phyloP scores from a whole-genome alignment of 2,797 vertebrate genomes.

The Harpagifer antarcticus region DNA sequence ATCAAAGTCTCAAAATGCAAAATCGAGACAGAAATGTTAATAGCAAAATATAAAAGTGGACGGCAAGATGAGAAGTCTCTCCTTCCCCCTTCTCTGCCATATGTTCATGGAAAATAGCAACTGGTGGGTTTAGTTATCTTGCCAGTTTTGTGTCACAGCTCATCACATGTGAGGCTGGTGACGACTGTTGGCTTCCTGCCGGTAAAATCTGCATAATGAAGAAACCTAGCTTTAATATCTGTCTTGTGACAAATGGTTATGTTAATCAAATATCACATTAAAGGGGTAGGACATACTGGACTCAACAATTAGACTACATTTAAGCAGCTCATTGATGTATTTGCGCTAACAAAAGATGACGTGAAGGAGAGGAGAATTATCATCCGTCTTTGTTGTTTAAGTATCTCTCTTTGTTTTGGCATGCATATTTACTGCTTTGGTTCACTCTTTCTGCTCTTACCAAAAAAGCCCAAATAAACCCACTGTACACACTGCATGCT shows the following conservation, averaged over 20 bases:
- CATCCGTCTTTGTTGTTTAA: not conserved
- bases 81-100: not conserved
- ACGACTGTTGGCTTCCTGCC: slow-evolving; percentile 15
- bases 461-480: not conserved
- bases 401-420: not conserved
- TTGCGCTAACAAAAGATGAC: not conserved
- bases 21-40: slow-evolving; percentile 6
- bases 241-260: slow-evolving; percentile 5
- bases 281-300: not conserved
- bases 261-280: slow-evolving; percentile 4
- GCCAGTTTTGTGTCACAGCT: slow-evolving; percentile 43
- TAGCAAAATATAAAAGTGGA: not conserved
- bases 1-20: not conserved
- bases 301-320: not conserved
- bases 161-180: slow-evolving; percentile 17
- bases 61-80: not conserved
- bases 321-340: not conserved
- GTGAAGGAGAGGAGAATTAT: not conserved
- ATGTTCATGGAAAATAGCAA: slow-evolving; percentile 34
- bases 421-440: not conserved
- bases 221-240: slow-evolving; percentile 2
- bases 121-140: slow-evolving; percentile 16
- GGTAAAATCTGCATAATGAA: not conserved
- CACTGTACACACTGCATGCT: not conserved
- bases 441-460: not conserved